Evolutionary conservation across 2,113 vertebrate species (phyloP).

Genomic region (Dascyllus trimaculatus): DNA sequence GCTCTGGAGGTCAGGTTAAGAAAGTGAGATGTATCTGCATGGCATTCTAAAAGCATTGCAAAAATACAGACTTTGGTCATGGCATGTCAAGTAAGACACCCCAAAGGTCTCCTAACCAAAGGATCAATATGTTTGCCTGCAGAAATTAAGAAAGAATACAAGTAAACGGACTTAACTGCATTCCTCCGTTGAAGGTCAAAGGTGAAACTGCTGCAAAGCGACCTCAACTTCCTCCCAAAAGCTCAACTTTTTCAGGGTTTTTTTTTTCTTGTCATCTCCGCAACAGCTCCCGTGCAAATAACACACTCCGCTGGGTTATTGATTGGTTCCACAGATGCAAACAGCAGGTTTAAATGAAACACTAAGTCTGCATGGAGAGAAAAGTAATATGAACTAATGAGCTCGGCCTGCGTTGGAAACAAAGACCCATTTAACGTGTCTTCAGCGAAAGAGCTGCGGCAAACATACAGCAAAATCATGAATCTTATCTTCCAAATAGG

Average conservation of each 20-base stretch:
- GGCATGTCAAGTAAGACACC: slow-evolving; percentile 46
- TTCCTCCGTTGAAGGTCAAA: slow-evolving; percentile 32
- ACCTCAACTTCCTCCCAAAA: neutral
- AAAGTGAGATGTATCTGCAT: slow-evolving; percentile 34
- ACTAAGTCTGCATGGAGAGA: slow-evolving; percentile 57
- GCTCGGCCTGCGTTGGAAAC: slow-evolving; percentile 41
- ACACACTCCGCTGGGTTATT: slow-evolving; percentile 68
- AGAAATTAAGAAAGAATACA: neutral
- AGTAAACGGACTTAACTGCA: too few relatives aligned
- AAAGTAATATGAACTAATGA: slow-evolving; percentile 65
- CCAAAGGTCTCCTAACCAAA: slow-evolving; percentile 40
- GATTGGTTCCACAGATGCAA: slow-evolving; percentile 66
- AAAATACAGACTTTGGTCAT: neutral
- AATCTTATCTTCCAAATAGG: neutral
- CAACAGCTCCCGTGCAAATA: slow-evolving; percentile 60
- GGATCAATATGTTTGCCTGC: slow-evolving; percentile 62
- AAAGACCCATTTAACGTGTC: slow-evolving; percentile 11
- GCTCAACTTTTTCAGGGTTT: neutral
- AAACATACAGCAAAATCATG: slow-evolving; percentile 2
- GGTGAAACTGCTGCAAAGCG: slow-evolving; percentile 8
- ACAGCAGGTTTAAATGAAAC: slow-evolving; percentile 72
- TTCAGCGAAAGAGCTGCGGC: neutral
- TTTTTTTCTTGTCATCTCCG: slow-evolving; percentile 8
- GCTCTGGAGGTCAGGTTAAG: slow-evolving; percentile 47
- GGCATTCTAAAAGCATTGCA: neutral